Evolutionary conservation across 1,140 invertebrate species (phyloP).

Genomic region (Neodiprion pinetum): DNA sequence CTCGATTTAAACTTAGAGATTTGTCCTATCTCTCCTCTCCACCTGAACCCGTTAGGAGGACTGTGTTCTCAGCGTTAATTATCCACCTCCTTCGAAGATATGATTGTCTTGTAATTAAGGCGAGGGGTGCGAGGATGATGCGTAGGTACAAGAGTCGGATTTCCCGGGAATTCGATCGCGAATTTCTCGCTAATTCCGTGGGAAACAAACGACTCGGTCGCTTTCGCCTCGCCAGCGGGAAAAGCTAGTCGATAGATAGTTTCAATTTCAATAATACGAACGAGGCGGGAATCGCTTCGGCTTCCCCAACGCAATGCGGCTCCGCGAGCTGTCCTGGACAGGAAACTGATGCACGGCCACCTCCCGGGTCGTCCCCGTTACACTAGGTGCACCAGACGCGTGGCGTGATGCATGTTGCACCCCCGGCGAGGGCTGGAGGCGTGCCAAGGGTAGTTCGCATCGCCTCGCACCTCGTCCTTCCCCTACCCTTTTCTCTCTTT

Average conservation of each 20-base stretch:
- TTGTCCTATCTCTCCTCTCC: no score
- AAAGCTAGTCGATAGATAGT: neutral
- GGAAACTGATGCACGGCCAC: conserved; percentile 15
- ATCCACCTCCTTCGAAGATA: no score
- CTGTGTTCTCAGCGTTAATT: no score
- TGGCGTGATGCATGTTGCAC: conserved; percentile 12
- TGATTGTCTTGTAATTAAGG: no score
- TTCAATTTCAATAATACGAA: conserved; percentile 1
- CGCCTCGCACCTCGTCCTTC: neutral
- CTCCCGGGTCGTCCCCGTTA: neutral
- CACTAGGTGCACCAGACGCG: conserved; percentile 14
- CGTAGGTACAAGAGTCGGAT: no score
- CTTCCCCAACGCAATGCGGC: neutral
- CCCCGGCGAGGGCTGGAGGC: conserved; percentile 7
- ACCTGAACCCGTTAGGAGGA: no score
- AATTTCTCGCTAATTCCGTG: neutral
- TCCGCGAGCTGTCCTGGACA: neutral
- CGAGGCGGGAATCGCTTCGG: neutral
- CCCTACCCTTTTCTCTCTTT: neutral
- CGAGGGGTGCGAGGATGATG: no score
- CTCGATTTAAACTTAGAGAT: no score
- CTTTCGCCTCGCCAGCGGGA: neutral
- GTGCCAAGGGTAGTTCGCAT: conserved; percentile 11
- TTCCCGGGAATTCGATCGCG: no score
- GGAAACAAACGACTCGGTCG: neutral